Conservation (phyloP, 2,797 vertebrate genomes). For the Hydrophis major region DNA sequence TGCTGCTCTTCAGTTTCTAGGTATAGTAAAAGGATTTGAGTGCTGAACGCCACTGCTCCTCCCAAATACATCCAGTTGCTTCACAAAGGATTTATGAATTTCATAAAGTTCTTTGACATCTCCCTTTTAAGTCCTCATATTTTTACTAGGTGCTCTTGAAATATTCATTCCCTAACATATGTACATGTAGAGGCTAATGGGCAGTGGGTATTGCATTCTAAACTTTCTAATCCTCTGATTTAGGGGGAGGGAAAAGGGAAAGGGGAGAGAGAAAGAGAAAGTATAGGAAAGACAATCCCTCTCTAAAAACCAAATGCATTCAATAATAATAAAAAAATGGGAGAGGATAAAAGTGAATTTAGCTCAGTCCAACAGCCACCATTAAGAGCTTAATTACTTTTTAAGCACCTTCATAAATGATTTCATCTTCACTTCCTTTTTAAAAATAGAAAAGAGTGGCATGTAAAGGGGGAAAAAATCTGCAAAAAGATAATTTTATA, state of each 20-base stretch:
- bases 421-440: background rate
- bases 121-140: slow-evolving; percentile 53
- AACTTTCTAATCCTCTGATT: slow-evolving; percentile 2
- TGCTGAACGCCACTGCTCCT: slow-evolving; percentile 40
- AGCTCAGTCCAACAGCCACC: background rate
- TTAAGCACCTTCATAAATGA: background rate
- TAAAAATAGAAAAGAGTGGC: background rate
- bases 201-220: slow-evolving; percentile 33
- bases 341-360: background rate
- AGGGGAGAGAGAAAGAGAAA: background rate
- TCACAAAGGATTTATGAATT: slow-evolving; percentile 60
- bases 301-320: background rate
- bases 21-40: slow-evolving; percentile 55
- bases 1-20: slow-evolving; percentile 44
- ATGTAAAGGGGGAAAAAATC: background rate
- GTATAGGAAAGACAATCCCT: background rate
- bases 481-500: background rate
- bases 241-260: background rate
- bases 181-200: slow-evolving; percentile 56
- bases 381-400: background rate
- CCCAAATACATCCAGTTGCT: slow-evolving; percentile 45
- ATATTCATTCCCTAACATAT: slow-evolving; percentile 63
- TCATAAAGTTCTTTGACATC: slow-evolving; percentile 61
- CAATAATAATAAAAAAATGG: background rate
- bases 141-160: slow-evolving; percentile 65